Conservation (phyloP, 2,113 vertebrate species). For the Petromus typicus region DNA sequence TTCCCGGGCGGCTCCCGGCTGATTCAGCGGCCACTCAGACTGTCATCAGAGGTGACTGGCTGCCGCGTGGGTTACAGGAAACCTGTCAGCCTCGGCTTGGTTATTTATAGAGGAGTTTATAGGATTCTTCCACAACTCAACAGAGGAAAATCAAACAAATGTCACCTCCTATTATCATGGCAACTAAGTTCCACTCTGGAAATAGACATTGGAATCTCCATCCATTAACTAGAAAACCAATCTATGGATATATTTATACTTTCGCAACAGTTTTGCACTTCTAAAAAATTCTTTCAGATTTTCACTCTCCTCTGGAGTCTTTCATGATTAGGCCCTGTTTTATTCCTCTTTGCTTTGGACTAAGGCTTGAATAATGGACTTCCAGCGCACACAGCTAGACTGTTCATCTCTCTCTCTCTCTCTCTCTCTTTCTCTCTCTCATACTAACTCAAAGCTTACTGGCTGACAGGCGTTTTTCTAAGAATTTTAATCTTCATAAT, state of each 20-base stretch:
- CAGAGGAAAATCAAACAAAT: constrained; percentile 80
- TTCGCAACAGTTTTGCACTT: constrained; percentile 14
- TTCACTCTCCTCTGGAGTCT: neutral
- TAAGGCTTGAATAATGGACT: constrained; percentile 7
- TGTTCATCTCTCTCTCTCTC: neutral
- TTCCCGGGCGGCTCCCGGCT: constrained; percentile 65
- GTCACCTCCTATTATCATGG: constrained; percentile 77
- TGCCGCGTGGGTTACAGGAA: constrained; percentile 79
- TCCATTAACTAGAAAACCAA: constrained; percentile 44
- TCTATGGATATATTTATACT: neutral
- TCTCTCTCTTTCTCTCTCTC: neutral
- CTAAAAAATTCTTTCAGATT: neutral
- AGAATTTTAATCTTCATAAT: neutral
- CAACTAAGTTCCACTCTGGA: constrained; percentile 77
- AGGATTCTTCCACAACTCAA: constrained; percentile 74
- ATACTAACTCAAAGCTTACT: neutral
- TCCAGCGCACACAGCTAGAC: neutral
- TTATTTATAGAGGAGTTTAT: constrained; percentile 83
- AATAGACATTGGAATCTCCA: constrained; percentile 71
- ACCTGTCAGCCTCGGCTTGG: constrained; percentile 71
- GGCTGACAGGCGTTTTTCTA: neutral
- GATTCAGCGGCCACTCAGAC: constrained; percentile 76
- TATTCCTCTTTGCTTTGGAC: neutral
- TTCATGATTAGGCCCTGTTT: neutral
- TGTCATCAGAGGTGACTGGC: constrained; percentile 74